These are phyloP conservation scores for Drosophila sulfurigaster DNA, from an alignment of 1,140 invertebrate genomes.

Conservation along the genomic window DNA sequence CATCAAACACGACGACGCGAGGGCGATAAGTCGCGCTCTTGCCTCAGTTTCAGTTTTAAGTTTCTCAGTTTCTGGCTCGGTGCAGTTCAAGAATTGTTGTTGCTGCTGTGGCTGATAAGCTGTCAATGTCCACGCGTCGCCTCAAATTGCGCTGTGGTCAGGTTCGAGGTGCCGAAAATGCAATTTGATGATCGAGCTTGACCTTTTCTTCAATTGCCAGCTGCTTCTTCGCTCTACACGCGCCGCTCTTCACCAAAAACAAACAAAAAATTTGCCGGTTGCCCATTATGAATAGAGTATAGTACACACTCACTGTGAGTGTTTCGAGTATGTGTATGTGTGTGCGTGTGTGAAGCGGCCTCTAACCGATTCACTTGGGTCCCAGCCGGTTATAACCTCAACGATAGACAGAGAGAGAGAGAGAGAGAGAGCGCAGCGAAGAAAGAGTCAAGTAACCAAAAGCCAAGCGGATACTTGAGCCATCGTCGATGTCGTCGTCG, in stretches of 20 bases:
- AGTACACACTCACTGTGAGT: not conserved
- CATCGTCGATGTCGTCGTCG: not conserved
- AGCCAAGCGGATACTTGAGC: constrained; percentile 32
- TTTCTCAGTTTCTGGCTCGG: not conserved
- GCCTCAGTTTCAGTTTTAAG: constrained; percentile 21
- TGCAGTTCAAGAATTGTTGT: constrained; percentile 9
- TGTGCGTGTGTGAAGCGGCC: constrained; percentile 18
- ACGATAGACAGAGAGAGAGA: not conserved
- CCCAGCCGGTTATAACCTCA: constrained; percentile 61
- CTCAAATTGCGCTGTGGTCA: constrained; percentile 61
- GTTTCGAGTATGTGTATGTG: not conserved
- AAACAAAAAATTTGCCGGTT: not conserved
- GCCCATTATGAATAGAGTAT: not conserved
- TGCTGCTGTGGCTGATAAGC: constrained; percentile 53
- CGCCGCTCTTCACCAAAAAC: constrained; percentile 38
- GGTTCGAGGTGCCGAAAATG: constrained; percentile 27
- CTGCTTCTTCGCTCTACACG: constrained; percentile 8
- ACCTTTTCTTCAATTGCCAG: constrained; percentile 35
- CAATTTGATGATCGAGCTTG: constrained; percentile 49
- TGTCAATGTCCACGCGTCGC: constrained; percentile 45
- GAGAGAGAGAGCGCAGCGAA: not conserved
- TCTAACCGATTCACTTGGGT: constrained; percentile 61
- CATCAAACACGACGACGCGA: constrained; percentile 28
- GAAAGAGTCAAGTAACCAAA: constrained; percentile 32
- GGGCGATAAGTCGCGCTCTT: constrained; percentile 21